Conservation (phyloP, 1,140 invertebrate genomes). For the Orussus abietinus region DNA sequence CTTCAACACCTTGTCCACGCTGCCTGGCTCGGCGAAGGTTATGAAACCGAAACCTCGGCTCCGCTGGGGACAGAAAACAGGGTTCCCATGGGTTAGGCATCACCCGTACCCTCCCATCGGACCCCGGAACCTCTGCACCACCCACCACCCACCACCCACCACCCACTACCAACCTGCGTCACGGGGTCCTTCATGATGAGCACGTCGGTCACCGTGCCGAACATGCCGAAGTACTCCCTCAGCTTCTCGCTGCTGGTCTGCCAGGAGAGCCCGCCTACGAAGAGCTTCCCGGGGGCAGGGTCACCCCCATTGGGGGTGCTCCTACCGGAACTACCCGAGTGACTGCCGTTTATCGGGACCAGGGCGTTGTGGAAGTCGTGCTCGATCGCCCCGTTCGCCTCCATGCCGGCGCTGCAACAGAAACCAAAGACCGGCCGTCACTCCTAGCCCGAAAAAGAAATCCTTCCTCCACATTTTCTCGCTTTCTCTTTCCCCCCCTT, state of each 20-base stretch:
- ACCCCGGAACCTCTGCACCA: no score
- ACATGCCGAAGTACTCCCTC: conserved; percentile 86
- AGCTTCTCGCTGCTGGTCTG: conserved; percentile 88
- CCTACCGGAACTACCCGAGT: conserved; percentile 67
- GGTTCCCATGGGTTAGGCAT: no score
- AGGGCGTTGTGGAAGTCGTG: conserved; percentile 61
- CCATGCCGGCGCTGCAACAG: conserved; percentile 53
- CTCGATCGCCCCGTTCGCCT: conserved; percentile 57
- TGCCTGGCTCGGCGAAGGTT: conserved; percentile 83
- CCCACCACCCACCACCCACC: no score
- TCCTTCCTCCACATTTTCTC: no score
- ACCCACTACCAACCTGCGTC: conserved; percentile 83
- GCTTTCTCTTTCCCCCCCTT: no score
- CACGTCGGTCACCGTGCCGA: conserved; percentile 86
- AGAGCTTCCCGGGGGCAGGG: conserved; percentile 82
- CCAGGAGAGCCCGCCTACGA: conserved; percentile 87
- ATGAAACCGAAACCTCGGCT: conserved; percentile 92
- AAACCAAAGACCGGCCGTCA: conserved; percentile 14
- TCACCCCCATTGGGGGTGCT: conserved; percentile 68
- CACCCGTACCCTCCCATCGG: no score
- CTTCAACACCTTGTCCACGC: conserved; percentile 85
- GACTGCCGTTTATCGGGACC: conserved; percentile 59
- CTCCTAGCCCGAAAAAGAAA: no score
- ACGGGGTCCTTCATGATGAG: conserved; percentile 92
- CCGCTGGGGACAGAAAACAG: no score